Evolutionary conservation across 2,888 invertebrate species (phyloP).

Genomic region (Odontothrips loti): DNA sequence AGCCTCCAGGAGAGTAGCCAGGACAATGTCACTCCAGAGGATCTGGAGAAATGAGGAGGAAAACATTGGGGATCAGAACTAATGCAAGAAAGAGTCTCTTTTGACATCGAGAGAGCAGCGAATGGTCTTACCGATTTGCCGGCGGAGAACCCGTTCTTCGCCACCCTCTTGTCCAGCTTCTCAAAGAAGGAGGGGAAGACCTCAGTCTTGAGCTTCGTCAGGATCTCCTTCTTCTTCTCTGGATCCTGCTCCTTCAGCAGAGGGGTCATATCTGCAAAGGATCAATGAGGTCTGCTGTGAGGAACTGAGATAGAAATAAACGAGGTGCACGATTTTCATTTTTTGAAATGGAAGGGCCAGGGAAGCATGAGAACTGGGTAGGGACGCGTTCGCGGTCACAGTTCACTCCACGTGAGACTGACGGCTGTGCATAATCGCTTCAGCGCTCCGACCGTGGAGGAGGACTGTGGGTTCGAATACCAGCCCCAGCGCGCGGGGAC

Average conservation of each 20-base stretch:
- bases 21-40: constrained; percentile 58
- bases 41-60: constrained; percentile 45
- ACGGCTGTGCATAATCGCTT: no score
- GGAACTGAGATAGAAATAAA: background rate
- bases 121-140: constrained; percentile 50
- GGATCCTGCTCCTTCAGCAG: constrained; percentile 53
- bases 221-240: constrained; percentile 53
- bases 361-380: background rate
- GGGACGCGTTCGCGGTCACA: background rate
- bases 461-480: no score
- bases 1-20: constrained; percentile 54
- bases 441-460: no score
- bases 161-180: constrained; percentile 54
- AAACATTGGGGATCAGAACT: background rate
- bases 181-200: constrained; percentile 55
- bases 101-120: no score
- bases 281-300: constrained; percentile 19
- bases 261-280: constrained; percentile 48
- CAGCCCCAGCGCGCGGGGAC: no score
- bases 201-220: constrained; percentile 52
- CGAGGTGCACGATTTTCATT: background rate
- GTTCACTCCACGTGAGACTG: background rate
- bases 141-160: constrained; percentile 54
- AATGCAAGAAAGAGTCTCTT: background rate
- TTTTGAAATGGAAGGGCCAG: background rate